Conservation (phyloP, 2,888 invertebrate genomes). For the Drosophila mayaguana region DNA sequence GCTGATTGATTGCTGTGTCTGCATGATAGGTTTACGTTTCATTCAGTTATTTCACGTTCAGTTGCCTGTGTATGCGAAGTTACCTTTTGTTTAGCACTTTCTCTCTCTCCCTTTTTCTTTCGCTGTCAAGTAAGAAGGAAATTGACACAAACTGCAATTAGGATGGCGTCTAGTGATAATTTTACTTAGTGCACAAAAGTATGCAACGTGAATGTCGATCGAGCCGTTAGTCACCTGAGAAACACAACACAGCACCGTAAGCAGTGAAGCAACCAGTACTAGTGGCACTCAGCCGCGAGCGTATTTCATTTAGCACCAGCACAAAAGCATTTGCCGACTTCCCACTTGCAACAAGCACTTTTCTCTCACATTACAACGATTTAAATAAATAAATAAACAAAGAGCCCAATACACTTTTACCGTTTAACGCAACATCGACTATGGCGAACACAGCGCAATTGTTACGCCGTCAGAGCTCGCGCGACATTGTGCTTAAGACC, state of each 20-base stretch:
- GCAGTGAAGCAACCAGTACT: slow-evolving; percentile 14
- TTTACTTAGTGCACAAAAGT: slow-evolving; percentile 41
- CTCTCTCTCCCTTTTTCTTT: background rate
- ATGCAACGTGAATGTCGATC: slow-evolving; percentile 43
- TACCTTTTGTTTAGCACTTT: slow-evolving; percentile 19
- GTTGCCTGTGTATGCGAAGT: slow-evolving; percentile 20
- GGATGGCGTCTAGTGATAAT: slow-evolving; percentile 26
- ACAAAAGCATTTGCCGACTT: slow-evolving; percentile 20
- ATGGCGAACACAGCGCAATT: slow-evolving; percentile 97
- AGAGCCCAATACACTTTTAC: slow-evolving; percentile 16
- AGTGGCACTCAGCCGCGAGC: background rate
- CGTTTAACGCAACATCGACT: slow-evolving; percentile 29
- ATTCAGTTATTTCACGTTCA: slow-evolving; percentile 13
- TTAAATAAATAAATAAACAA: slow-evolving; percentile 8
- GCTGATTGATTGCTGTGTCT: slow-evolving; percentile 16
- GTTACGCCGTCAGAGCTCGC: slow-evolving; percentile 94
- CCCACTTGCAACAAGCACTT: slow-evolving; percentile 11
- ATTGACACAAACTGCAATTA: background rate
- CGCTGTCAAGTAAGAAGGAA: background rate
- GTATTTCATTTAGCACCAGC: slow-evolving; percentile 9
- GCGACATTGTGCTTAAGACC: slow-evolving; percentile 88
- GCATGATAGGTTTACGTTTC: slow-evolving; percentile 8
- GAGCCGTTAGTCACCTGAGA: slow-evolving; percentile 14
- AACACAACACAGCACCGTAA: slow-evolving; percentile 19
- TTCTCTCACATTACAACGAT: slow-evolving; percentile 6